These are phyloP conservation scores for Drosophila melanosoma DNA, from an alignment of 2,888 invertebrate genomes.

Conservation along the genomic window DNA sequence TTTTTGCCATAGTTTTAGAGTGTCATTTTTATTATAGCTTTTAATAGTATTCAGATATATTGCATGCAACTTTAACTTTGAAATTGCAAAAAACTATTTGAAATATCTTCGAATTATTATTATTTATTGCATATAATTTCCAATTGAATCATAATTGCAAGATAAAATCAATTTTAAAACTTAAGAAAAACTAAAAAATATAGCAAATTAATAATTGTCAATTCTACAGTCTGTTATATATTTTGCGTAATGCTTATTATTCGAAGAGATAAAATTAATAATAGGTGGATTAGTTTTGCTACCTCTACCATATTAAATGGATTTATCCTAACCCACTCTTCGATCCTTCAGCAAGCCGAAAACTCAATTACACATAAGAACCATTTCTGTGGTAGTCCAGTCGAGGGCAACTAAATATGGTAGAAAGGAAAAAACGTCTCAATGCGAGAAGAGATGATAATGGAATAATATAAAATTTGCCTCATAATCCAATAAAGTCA, in stretches of 20 bases:
- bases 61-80: not conserved
- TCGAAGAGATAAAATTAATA: not conserved
- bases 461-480: constrained; percentile 72
- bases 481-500: constrained; percentile 79
- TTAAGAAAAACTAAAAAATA: not conserved
- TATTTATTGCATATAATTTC: not conserved
- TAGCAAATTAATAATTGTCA: not conserved
- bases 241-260: not conserved
- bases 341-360: not conserved
- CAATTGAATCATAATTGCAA: not conserved
- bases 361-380: constrained; percentile 45
- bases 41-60: not conserved
- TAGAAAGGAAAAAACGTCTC: constrained; percentile 13
- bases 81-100: not conserved
- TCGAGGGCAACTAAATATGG: constrained; percentile 44
- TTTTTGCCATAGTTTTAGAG: not conserved
- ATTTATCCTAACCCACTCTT: not conserved
- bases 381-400: constrained; percentile 20
- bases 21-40: not conserved
- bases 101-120: not conserved
- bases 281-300: not conserved
- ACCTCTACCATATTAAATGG: not conserved
- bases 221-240: not conserved
- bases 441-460: constrained; percentile 42
- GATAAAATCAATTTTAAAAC: not conserved